Percentiles rank a stretch among this genome's conserved stretches.
These are phyloP conservation scores for Drosophila neonasuta DNA, from an alignment of 2,888 invertebrate genomes.

Conservation along the genomic window DNA sequence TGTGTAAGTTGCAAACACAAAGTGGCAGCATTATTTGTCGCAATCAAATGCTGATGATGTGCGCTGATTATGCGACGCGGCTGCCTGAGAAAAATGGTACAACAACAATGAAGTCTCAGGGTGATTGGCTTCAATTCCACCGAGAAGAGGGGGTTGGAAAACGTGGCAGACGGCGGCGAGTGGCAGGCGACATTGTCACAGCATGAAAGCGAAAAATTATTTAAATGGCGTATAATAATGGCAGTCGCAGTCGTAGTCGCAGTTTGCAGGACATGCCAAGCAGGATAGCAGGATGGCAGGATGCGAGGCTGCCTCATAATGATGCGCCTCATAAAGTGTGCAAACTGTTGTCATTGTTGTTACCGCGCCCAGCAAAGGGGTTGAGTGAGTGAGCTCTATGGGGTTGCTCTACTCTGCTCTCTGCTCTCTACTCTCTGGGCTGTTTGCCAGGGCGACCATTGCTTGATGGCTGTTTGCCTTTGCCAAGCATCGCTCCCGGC, in stretches of 20 bases:
- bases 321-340: slow-evolving; percentile 80
- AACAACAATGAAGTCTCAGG: slow-evolving; percentile 19
- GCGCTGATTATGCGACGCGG: slow-evolving; percentile 73
- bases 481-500: slow-evolving; percentile 32
- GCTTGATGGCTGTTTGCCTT: slow-evolving; percentile 28
- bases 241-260: slow-evolving; percentile 56
- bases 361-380: slow-evolving; percentile 36
- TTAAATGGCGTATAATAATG: slow-evolving; percentile 82
- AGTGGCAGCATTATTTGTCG: slow-evolving; percentile 81
- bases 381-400: slow-evolving; percentile 17
- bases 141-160: slow-evolving; percentile 48
- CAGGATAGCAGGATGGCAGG: slow-evolving; percentile 66
- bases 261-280: slow-evolving; percentile 31
- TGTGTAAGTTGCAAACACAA: slow-evolving; percentile 70
- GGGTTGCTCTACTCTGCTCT: slow-evolving; percentile 14
- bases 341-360: slow-evolving; percentile 72
- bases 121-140: slow-evolving; percentile 38
- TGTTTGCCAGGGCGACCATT: slow-evolving; percentile 34
- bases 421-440: slow-evolving; percentile 30
- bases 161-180: slow-evolving; percentile 57
- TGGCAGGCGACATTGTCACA: slow-evolving; percentile 63
- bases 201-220: slow-evolving; percentile 78
- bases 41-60: slow-evolving; percentile 81
- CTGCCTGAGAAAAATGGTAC: slow-evolving; percentile 68
- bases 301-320: slow-evolving; percentile 77